These are phyloP conservation scores for Cyanoderma ruficeps DNA, from an alignment of 2,113 vertebrate genomes.

Conservation along the genomic window DNA sequence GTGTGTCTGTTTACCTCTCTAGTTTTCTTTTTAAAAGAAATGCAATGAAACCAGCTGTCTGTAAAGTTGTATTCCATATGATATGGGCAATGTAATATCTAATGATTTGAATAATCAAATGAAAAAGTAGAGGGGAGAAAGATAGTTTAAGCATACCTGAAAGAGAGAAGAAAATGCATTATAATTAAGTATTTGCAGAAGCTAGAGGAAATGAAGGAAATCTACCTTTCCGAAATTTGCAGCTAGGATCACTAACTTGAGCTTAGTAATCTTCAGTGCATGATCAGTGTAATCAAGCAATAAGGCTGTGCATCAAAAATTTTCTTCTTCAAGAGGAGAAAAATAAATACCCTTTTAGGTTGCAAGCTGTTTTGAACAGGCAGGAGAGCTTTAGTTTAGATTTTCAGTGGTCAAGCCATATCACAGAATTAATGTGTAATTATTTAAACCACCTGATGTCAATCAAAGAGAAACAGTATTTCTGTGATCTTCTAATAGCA, in stretches of 20 bases:
- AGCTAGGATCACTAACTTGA: not conserved
- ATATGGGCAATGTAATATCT: not conserved
- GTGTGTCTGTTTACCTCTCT: not conserved
- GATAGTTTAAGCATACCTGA: not conserved
- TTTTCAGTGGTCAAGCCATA: not conserved
- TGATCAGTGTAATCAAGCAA: not conserved
- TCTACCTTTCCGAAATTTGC: not conserved
- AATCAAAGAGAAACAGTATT: not conserved
- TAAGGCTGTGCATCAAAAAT: not conserved
- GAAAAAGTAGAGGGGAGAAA: not conserved
- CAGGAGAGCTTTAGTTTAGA: not conserved
- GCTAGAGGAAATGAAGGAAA: not conserved
- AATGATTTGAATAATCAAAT: not conserved
- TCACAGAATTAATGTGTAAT: not conserved
- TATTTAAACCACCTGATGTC: not conserved
- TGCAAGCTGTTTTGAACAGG: not conserved
- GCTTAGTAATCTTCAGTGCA: not conserved
- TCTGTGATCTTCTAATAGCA: not conserved
- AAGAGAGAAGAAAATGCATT: not conserved
- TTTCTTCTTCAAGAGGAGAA: not conserved
- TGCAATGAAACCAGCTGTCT: not conserved
- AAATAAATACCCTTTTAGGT: not conserved
- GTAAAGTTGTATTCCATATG: not conserved
- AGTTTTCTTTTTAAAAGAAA: not conserved
- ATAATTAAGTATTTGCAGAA: not conserved